Conservation (phyloP, 2,113 vertebrate species). For the Hippocampus zosterae region DNA sequence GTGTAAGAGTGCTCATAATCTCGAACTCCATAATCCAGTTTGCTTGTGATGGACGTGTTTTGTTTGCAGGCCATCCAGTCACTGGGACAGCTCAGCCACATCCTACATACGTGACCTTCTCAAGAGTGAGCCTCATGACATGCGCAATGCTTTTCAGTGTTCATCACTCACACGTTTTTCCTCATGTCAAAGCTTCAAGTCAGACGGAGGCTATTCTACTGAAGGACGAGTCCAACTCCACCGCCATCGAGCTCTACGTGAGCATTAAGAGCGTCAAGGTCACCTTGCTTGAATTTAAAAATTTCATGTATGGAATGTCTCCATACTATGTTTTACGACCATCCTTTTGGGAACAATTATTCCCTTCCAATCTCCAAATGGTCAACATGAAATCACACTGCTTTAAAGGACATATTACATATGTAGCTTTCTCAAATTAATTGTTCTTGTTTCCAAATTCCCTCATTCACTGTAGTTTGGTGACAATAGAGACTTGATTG, state of each 20-base stretch:
- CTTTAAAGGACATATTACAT: neutral
- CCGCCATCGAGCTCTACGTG: conserved; percentile 81
- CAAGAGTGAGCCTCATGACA: conserved; percentile 74
- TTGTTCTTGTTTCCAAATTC: neutral
- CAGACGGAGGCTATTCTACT: conserved; percentile 76
- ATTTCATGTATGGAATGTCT: neutral
- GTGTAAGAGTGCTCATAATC: conserved; percentile 67
- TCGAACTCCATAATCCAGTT: neutral
- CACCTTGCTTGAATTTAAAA: conserved; percentile 23
- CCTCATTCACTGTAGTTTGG: neutral
- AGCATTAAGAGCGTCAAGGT: conserved; percentile 81
- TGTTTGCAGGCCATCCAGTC: conserved; percentile 69
- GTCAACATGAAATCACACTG: neutral
- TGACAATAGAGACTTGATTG: too few species aligned
- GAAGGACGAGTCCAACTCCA: conserved; percentile 64
- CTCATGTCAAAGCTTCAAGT: conserved; percentile 66
- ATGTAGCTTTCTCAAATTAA: neutral
- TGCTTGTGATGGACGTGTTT: neutral
- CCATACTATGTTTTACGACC: neutral
- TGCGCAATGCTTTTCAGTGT: neutral
- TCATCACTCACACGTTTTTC: neutral
- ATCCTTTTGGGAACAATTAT: neutral
- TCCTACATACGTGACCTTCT: conserved; percentile 79
- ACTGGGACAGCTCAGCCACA: conserved; percentile 85
- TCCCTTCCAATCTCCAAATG: neutral